phyloP scores from a whole-genome alignment of 1,140 invertebrate genomes.

The Platorchestia sp. region DNA sequence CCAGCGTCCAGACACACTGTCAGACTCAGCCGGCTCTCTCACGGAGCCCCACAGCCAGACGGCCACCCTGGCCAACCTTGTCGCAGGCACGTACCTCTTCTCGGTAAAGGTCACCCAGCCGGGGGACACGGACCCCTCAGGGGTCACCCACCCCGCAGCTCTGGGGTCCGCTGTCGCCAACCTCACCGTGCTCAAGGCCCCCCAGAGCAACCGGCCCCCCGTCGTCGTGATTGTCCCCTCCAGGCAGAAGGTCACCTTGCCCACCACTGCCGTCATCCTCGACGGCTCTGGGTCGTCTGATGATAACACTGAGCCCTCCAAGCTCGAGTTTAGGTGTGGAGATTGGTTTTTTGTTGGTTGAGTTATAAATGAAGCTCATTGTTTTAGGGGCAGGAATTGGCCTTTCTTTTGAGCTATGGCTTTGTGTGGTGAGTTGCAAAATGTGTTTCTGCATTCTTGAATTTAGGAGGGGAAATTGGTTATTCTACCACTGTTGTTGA shows the following conservation, averaged over 20 bases:
- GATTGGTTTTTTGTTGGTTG: too few relatives aligned
- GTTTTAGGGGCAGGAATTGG: too few relatives aligned
- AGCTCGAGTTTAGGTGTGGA: conserved; percentile 70
- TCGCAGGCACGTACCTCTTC: conserved; percentile 85
- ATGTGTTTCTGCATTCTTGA: too few relatives aligned
- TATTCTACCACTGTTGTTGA: too few relatives aligned
- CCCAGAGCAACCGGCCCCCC: conserved; percentile 81
- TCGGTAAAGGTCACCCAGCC: conserved; percentile 81
- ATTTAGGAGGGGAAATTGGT: too few relatives aligned
- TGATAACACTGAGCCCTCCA: conserved; percentile 85
- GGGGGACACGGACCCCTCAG: conserved; percentile 79
- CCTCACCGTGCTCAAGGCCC: conserved; percentile 58
- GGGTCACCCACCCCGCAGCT: conserved; percentile 74
- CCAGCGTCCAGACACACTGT: conserved; percentile 79
- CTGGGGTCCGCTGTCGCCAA: conserved; percentile 80
- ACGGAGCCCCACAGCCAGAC: conserved; percentile 84
- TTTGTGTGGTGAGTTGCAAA: too few relatives aligned
- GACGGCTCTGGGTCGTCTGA: conserved; percentile 86
- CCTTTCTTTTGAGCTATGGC: too few relatives aligned
- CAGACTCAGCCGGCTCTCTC: conserved; percentile 82
- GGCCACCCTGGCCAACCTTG: conserved; percentile 70
- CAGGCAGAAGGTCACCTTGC: conserved; percentile 87
- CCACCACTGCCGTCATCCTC: conserved; percentile 89
- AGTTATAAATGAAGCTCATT: too few relatives aligned
- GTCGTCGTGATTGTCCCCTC: conserved; percentile 87